Conservation (phyloP, 1,140 invertebrate genomes). For the Drosophila takahashii region DNA sequence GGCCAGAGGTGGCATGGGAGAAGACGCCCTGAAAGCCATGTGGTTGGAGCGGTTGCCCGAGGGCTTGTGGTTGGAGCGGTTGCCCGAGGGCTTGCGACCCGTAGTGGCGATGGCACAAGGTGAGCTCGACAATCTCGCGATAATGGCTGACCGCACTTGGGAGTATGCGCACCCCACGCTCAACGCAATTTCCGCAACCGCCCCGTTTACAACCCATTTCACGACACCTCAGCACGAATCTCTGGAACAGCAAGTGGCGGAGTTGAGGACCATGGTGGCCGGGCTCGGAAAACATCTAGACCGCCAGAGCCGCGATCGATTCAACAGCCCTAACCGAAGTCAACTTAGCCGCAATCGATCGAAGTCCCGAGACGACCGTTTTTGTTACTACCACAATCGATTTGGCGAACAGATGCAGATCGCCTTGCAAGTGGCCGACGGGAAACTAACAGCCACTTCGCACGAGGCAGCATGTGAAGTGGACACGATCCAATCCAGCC, state of each 20-base stretch:
- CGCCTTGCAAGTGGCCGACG: not conserved
- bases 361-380: too few species aligned
- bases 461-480: not conserved
- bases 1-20: too few species aligned
- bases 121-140: not conserved
- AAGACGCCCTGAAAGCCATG: not conserved
- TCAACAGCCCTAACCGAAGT: too few species aligned
- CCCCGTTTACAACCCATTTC: not conserved
- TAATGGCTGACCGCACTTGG: not conserved
- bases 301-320: too few species aligned
- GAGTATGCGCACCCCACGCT: not conserved
- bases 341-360: too few species aligned
- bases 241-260: not conserved
- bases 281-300: too few species aligned
- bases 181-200: too few species aligned
- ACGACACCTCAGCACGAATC: not conserved
- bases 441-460: not conserved
- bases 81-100: not conserved
- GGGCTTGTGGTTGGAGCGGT: too few species aligned
- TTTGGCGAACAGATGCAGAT: not conserved
- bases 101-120: not conserved
- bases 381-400: not conserved
- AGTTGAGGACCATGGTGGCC: not conserved
- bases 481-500: not conserved
- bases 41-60: too few species aligned